Base-by-base conservation (phyloP, 2,113 vertebrate species). In the Eurystomus gularis region DNA sequence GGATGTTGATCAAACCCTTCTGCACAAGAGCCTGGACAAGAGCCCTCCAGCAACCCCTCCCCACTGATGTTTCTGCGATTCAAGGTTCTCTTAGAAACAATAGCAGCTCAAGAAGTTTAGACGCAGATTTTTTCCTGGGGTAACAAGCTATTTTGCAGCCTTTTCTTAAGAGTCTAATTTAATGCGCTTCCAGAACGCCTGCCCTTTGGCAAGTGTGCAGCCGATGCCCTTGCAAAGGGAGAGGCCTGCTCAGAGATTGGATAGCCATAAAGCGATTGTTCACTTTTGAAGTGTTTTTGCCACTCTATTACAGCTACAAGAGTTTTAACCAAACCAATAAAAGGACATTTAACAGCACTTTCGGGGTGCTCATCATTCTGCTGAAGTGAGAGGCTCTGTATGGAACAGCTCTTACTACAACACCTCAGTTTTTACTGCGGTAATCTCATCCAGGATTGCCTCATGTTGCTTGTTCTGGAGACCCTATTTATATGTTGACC, bases 51-150 rank as follows among this genome's bases (percentile, higher is more conserved):
- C 80, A 72, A 4, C 23, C 24, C 26, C 49, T 73, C 52, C 26
- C 37, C 88, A 85, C 7, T 0, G 0, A 51, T 1, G 7, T 11
- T 73, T 35, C 66, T 28, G 9, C 0, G 0, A 48, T 10, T 72
- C 62, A 23, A 4, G 2, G 0, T 25, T 65, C 58, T 65, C 68
- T 52, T 13, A 1, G 16, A 81, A 46, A 69, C 6, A 48, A 68
- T 1, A 83, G 72, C 83, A 83, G 58, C 17, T 20, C 49, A 29
- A 33, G 19, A 12, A 68, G 39, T 13, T 69, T 2, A 88, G 39
- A 24, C 7, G 17, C 31, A 23, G 26, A 5, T 16, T 69, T 82
- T n/a, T 64, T 46, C 60, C 72, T 39, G 42, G 25, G n/a, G 39
- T 70, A 44, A 61, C 26, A 40, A 83, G 40, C 19, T 17, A 4